A percentile compares a stretch with the other conserved stretches of the same genome.
Conservation (phyloP, 2,888 invertebrate genomes). For the Strigamia maritima region DNA sequence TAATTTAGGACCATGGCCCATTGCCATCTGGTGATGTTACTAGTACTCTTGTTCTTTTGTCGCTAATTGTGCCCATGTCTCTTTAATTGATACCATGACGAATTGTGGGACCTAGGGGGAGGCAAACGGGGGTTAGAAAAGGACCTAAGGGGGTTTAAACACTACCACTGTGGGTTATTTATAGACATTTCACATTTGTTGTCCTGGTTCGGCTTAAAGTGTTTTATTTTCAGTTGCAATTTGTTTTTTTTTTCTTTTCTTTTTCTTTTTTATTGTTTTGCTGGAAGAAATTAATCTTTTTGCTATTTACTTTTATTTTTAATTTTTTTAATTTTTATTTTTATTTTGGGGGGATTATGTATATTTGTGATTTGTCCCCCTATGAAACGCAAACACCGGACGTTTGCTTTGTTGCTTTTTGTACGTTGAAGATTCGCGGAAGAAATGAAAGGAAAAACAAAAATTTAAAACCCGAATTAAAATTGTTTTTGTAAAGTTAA, state of each 20-base stretch:
- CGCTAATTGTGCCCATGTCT: slow-evolving; percentile 28
- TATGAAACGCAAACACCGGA: not conserved
- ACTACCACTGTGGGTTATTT: slow-evolving; percentile 1
- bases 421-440: slow-evolving; percentile 23
- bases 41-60: slow-evolving; percentile 26
- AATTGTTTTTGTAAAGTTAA: not conserved
- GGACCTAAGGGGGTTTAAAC: slow-evolving; percentile 20
- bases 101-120: slow-evolving; percentile 16
- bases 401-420: not conserved
- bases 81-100: slow-evolving; percentile 30
- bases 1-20: slow-evolving; percentile 31
- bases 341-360: not conserved
- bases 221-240: not conserved
- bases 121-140: not conserved
- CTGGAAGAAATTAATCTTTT: not conserved
- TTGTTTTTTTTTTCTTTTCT: not conserved
- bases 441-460: slow-evolving; percentile 26
- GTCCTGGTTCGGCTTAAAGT: not conserved
- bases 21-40: slow-evolving; percentile 28
- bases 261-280: no score
- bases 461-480: not conserved
- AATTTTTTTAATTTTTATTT: not conserved
- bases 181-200: slow-evolving; percentile 19
- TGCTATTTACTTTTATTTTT: not conserved
- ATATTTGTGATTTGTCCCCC: no score